Evolutionary conservation across 2,888 invertebrate genomes (phyloP).

Genomic region (Lamellibrachia columna): DNA sequence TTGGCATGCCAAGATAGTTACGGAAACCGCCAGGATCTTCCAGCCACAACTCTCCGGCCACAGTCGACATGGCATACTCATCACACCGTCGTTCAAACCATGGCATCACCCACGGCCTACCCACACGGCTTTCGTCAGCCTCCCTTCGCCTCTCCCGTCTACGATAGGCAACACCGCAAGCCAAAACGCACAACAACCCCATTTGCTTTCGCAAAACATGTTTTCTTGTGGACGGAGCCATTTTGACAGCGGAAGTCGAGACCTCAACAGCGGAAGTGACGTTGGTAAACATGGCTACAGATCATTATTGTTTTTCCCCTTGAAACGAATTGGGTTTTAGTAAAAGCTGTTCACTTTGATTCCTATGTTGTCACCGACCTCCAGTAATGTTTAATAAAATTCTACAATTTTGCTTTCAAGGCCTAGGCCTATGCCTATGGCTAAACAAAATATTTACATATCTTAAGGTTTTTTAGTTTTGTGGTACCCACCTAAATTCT

Average conservation of each 20-base stretch:
- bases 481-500: too few species aligned
- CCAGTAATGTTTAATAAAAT: too few species aligned
- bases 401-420: too few species aligned
- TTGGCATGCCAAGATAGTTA: background rate
- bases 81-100: background rate
- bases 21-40: background rate
- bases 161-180: background rate
- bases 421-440: too few species aligned
- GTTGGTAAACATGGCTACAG: too few species aligned
- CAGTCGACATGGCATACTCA: background rate
- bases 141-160: background rate
- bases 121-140: background rate
- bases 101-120: background rate
- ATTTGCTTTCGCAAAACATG: background rate
- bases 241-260: background rate
- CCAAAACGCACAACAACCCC: background rate
- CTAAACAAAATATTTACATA: too few species aligned
- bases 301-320: too few species aligned
- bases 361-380: too few species aligned
- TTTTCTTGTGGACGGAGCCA: background rate
- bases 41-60: background rate
- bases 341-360: too few species aligned
- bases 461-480: too few species aligned
- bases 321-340: too few species aligned
- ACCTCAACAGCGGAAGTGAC: too few species aligned